Percentiles rank a stretch among this genome's conserved stretches.
phyloP scores from a whole-genome alignment of 2,888 invertebrate genomes.

The Agonopterix arenella region DNA sequence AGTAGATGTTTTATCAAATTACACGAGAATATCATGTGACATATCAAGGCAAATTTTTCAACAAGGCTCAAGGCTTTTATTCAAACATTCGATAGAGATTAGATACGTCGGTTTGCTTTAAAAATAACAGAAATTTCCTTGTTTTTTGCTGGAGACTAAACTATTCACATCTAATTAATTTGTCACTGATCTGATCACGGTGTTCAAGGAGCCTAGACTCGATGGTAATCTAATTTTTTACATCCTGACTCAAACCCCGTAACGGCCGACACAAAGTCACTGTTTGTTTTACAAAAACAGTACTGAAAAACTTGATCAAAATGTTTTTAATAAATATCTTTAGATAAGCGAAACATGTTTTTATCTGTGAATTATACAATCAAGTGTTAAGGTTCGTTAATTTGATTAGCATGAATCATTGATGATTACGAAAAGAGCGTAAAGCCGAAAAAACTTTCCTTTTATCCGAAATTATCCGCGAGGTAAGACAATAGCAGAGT shows the following conservation, averaged over 20 bases:
- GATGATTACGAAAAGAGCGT: too few relatives aligned
- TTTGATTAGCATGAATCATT: not conserved
- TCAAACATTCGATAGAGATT: not conserved
- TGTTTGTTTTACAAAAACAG: constrained; percentile 22
- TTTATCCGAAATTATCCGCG: too few relatives aligned
- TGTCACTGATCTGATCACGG: constrained; percentile 2
- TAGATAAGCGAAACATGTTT: not conserved
- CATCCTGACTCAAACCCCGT: constrained; percentile 31
- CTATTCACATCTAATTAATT: constrained; percentile 1
- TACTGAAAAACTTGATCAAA: not conserved
- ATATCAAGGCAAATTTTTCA: not conserved
- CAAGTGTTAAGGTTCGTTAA: not conserved
- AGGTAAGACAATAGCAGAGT: too few relatives aligned
- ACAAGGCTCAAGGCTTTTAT: not conserved
- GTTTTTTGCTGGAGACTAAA: too few relatives aligned
- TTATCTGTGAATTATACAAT: not conserved
- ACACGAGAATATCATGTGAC: not conserved
- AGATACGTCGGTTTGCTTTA: too few relatives aligned
- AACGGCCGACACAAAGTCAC: constrained; percentile 35
- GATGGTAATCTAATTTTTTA: constrained; percentile 24
- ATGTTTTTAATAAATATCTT: not conserved
- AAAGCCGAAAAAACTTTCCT: too few relatives aligned
- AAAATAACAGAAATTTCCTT: too few relatives aligned
- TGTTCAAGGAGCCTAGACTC: constrained; percentile 2
- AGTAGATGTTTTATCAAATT: constrained; percentile 27